phyloP scores from a whole-genome alignment of 2,797 vertebrate species.

The Pachyuromys duprasi region DNA sequence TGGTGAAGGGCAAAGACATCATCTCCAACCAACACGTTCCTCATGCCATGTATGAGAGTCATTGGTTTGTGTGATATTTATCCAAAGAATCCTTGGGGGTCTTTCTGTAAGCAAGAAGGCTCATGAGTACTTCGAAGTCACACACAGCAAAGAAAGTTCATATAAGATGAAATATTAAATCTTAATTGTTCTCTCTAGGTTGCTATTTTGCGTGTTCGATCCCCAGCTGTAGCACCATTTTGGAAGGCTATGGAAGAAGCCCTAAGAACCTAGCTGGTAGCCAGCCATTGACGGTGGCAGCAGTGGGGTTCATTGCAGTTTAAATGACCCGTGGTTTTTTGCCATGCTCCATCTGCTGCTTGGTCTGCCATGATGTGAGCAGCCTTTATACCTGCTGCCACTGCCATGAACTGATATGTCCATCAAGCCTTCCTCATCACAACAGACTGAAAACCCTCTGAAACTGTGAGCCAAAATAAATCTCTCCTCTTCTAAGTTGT shows the following conservation, averaged over 20 bases:
- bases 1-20: not conserved
- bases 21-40: not conserved
- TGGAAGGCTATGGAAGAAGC: not conserved
- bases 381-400: not conserved
- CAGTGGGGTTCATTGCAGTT: not conserved
- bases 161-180: not conserved
- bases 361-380: not conserved
- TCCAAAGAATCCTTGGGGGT: not conserved
- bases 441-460: not conserved
- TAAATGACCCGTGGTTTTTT: not conserved
- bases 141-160: not conserved
- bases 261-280: not conserved
- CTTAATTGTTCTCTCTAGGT: not conserved
- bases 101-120: not conserved
- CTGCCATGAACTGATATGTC: not conserved
- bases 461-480: not conserved
- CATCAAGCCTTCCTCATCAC: not conserved
- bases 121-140: not conserved
- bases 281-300: not conserved
- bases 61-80: rapidly evolving
- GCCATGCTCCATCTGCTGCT: not conserved
- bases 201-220: not conserved
- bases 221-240: not conserved
- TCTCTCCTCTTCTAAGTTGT: not conserved
- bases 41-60: not conserved